Evolutionary conservation across 2,797 vertebrate genomes (phyloP).

Genomic region (Sphenopsis melanotis): DNA sequence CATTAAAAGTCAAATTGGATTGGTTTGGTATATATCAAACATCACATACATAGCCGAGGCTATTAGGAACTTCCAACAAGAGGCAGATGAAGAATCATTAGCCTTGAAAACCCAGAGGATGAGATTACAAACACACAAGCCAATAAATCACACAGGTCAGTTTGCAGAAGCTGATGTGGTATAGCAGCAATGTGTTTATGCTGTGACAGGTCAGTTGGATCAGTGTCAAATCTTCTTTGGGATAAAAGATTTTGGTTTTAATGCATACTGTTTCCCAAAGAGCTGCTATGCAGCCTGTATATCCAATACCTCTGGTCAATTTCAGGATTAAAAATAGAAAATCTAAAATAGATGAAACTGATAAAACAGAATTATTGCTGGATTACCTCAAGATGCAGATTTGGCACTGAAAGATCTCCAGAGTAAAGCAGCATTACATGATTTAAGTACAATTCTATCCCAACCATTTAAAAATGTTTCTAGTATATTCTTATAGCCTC

Average conservation of each 20-base stretch:
- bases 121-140: not conserved
- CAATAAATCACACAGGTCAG: constrained; percentile 5
- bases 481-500: not conserved
- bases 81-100: not conserved
- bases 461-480: not conserved
- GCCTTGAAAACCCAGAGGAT: constrained; percentile 18
- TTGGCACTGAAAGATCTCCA: not conserved
- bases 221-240: not conserved
- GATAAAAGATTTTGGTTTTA: constrained; percentile 8
- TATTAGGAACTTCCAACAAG: not conserved
- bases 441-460: not conserved
- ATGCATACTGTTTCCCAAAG: not conserved
- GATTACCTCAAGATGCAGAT: constrained; percentile 23
- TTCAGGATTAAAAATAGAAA: not conserved
- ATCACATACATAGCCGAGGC: not conserved
- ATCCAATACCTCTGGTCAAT: not conserved
- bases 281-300: not conserved
- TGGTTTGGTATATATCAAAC: not conserved
- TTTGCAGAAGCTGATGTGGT: not conserved
- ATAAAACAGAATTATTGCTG: constrained; percentile 4
- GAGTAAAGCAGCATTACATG: not conserved
- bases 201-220: not conserved
- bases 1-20: not conserved
- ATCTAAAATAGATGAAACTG: constrained; percentile 6
- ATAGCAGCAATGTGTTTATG: constrained; percentile 30